Evolutionary conservation across 2,113 vertebrate species (phyloP).

Genomic region (Syngnathus floridae): DNA sequence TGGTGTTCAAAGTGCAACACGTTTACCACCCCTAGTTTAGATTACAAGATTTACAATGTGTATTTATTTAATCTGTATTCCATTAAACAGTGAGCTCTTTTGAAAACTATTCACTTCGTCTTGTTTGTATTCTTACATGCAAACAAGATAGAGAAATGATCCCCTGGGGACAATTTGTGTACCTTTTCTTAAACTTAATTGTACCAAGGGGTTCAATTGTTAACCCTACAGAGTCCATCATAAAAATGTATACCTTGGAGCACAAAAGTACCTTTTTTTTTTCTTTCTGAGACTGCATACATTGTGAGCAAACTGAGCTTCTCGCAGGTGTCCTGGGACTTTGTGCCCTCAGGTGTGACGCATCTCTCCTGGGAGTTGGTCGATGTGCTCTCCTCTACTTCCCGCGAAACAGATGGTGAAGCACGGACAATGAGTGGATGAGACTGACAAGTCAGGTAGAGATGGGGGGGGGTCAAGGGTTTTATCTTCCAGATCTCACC

Average conservation of each 20-base stretch:
- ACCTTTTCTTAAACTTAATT: no score
- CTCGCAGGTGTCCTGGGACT: constrained; percentile 47
- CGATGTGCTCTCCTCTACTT: constrained; percentile 30
- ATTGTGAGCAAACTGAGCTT: constrained; percentile 14
- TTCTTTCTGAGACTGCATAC: not conserved
- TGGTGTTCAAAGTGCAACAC: no score
- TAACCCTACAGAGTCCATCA: not conserved
- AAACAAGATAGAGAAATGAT: no score
- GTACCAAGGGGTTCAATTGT: not conserved
- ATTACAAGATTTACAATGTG: no score
- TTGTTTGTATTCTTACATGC: no score
- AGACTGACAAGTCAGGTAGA: constrained; percentile 47
- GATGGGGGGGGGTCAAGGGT: constrained; percentile 17
- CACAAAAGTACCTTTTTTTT: not conserved
- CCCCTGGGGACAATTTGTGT: no score
- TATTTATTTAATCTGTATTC: no score
- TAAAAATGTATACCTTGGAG: no score
- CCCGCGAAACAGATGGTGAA: constrained; percentile 53
- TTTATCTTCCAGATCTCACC: constrained; percentile 23
- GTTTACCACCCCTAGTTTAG: no score
- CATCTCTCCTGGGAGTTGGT: constrained; percentile 33
- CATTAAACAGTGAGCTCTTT: no score
- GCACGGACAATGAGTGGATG: constrained; percentile 49
- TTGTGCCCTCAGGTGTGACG: constrained; percentile 54
- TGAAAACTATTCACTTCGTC: no score